These are phyloP conservation scores for Strigops habroptila DNA, from an alignment of 2,113 vertebrate genomes.

Conservation along the genomic window DNA sequence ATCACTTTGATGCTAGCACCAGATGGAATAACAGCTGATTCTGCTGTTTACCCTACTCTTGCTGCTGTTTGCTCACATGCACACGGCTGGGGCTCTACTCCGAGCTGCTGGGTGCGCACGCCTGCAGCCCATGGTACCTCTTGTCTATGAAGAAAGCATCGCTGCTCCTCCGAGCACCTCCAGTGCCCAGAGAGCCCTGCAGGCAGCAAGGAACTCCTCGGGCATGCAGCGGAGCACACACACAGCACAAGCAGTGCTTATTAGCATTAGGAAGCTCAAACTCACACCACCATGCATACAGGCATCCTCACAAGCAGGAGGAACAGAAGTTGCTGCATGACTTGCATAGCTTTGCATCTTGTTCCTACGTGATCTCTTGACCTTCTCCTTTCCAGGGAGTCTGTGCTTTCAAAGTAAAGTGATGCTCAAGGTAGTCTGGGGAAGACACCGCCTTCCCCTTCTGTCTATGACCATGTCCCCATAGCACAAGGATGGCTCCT, in stretches of 20 bases:
- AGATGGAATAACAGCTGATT: background rate
- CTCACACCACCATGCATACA: accelerated
- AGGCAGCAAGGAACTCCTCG: background rate
- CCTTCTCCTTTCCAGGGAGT: background rate
- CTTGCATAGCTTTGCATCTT: background rate
- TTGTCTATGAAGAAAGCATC: background rate
- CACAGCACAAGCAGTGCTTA: accelerated
- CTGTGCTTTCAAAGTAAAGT: background rate
- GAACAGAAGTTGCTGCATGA: background rate
- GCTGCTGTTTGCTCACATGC: background rate
- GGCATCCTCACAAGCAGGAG: background rate
- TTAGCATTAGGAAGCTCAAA: background rate
- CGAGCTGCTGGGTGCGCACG: accelerated
- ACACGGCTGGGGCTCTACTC: background rate
- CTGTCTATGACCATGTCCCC: background rate
- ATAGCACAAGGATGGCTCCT: background rate
- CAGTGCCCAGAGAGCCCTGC: background rate
- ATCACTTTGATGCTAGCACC: background rate
- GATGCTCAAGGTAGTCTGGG: background rate
- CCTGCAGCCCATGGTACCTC: background rate
- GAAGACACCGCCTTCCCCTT: background rate
- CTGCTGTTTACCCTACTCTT: background rate
- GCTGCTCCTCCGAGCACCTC: background rate
- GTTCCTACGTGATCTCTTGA: background rate
- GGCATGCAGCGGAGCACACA: accelerated